Conservation (phyloP, 2,888 invertebrate species). For the Pachycephus smyrnensis region DNA sequence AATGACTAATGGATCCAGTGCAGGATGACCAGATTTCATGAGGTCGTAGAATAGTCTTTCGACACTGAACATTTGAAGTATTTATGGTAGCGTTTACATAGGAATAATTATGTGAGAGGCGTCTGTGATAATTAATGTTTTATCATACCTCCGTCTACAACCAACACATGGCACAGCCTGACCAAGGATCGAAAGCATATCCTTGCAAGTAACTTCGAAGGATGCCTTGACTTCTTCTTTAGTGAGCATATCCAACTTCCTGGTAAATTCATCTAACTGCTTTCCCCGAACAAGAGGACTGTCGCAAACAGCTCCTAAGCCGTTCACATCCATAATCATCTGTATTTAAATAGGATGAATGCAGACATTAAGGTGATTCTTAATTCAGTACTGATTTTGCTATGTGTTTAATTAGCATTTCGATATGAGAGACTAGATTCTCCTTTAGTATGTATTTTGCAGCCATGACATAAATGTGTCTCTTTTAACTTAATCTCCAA, state of each 20-base stretch:
- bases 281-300: constrained; percentile 83
- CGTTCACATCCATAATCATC: constrained; percentile 95
- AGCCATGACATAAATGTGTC: background rate
- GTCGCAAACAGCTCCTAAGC: constrained; percentile 86
- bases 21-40: constrained; percentile 85
- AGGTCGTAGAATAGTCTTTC: constrained; percentile 90
- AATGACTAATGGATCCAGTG: constrained; percentile 87
- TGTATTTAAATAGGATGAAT: constrained; percentile 60
- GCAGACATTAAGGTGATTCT: background rate
- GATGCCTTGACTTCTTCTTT: constrained; percentile 83
- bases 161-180: constrained; percentile 96
- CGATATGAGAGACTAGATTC: background rate
- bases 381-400: background rate
- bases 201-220: constrained; percentile 84
- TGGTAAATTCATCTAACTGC: constrained; percentile 86
- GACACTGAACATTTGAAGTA: constrained; percentile 74
- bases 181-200: constrained; percentile 86
- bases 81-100: constrained; percentile 12
- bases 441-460: background rate
- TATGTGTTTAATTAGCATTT: background rate
- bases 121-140: constrained; percentile 5
- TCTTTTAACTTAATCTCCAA: background rate
- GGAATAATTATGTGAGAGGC: background rate
- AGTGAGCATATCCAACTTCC: constrained; percentile 83
- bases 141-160: constrained; percentile 84